Base-by-base conservation (phyloP, 2,888 invertebrate genomes). In the Ischnura elegans region DNA sequence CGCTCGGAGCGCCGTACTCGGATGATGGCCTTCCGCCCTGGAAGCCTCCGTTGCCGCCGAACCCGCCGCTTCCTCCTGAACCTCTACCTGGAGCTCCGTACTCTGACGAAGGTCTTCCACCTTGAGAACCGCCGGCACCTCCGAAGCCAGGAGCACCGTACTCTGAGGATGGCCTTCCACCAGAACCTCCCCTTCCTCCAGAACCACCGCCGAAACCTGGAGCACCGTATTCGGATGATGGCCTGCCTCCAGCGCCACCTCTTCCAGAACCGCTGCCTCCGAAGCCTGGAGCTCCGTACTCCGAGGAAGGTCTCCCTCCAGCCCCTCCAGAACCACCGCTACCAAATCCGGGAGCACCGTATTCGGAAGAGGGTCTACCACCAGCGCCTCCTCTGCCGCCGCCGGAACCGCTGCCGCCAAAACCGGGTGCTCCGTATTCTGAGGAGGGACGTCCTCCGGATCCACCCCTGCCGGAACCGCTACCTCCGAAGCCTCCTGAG, bases 1-100 rank as follows among this genome's bases (percentile, higher is more conserved):
- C 87, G 8, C 90, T 43, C 10, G 90, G 90, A 43, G 90, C 61
- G 8, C 90, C 90, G 90, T 90, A 90, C 43, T 90, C 90, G 0
- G 55, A 43, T 8, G 90, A 90, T 4, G 90, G 90, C n/a, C 90
- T 42, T n/a, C 86, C 86, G 0, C 45, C 86, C n/a, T n/a, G n/a
- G n/a, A n/a, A n/a, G n/a, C 46, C 29, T 13, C 29, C 85, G 21
- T 51, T 10, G 51, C 51, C 29, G 10, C 51, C 55, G 8, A 61
- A 36, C 10, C 90, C 90, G 10, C 43, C 43, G 8, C 51, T 25
- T 25, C 55, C 42, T 8, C 55, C 90, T 0, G 16, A 3, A 13
- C 5, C 5, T 5, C 47, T 0, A 2, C 90, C 90, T 45, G 55
- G 55, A n/a, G 90, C 45, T 21, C 87, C 87, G 45, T 87, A 87